Percentiles rank a stretch among this genome's conserved stretches.
phyloP scores from a whole-genome alignment of 2,113 vertebrate genomes.

The Ancistrus triradiatus region DNA sequence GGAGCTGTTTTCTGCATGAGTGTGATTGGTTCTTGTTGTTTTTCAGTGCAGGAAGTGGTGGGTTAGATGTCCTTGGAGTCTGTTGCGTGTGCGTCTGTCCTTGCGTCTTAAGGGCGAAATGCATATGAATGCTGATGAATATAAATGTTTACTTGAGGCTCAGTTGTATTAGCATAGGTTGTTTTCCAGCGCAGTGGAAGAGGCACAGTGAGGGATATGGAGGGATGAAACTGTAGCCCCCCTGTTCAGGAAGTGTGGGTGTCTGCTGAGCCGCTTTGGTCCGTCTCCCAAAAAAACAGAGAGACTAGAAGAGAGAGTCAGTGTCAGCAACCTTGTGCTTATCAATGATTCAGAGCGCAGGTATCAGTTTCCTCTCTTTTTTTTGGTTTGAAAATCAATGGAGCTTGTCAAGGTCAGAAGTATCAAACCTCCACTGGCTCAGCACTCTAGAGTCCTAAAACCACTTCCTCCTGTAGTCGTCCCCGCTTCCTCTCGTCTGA shows the following conservation, averaged over 20 bases:
- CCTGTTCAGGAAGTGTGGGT: constrained; percentile 39
- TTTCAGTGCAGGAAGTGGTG: constrained; percentile 15
- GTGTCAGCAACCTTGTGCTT: constrained; percentile 46
- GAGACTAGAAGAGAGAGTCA: constrained; percentile 32
- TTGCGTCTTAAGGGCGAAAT: background rate
- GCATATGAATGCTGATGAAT: background rate
- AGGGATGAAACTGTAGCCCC: constrained; percentile 30
- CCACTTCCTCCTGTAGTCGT: constrained; percentile 7
- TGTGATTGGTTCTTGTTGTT: constrained; percentile 21
- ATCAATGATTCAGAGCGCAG: constrained; percentile 50
- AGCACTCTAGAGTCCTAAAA: constrained; percentile 14
- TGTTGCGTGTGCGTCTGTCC: background rate
- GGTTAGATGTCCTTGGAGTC: background rate
- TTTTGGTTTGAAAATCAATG: constrained; percentile 45
- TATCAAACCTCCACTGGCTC: constrained; percentile 20
- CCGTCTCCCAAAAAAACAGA: constrained; percentile 17
- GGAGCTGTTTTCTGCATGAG: constrained; percentile 12
- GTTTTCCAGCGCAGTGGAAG: background rate
- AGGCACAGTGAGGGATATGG: constrained; percentile 9
- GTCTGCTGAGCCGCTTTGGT: constrained; percentile 21
- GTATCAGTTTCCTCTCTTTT: constrained; percentile 42
- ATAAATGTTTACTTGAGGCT: constrained; percentile 2
- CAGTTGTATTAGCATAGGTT: background rate
- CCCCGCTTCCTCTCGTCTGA: background rate
- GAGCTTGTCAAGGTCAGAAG: constrained; percentile 47